Percentiles rank a stretch among this genome's conserved stretches.
Evolutionary conservation across 1,140 invertebrate species (phyloP).

Genomic region (Laodelphax striatellus): DNA sequence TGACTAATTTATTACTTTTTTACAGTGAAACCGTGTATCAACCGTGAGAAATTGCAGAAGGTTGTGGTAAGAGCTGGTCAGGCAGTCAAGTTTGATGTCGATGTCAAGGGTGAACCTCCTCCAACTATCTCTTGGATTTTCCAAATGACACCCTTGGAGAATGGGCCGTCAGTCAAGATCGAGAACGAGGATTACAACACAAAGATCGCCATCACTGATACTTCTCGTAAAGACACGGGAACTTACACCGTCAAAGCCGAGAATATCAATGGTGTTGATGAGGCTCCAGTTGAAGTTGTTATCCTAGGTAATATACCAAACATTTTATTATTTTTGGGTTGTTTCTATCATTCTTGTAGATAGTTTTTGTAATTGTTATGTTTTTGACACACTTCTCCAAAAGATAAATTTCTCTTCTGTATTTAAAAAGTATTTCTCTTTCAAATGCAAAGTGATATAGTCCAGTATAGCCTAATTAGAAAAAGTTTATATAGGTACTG

Average conservation of each 20-base stretch:
- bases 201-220: slow-evolving; percentile 67
- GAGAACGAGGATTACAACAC: slow-evolving; percentile 92
- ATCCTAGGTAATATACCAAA: slow-evolving; percentile 55
- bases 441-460: too few relatives aligned
- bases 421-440: too few relatives aligned
- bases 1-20: slow-evolving; percentile 16
- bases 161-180: slow-evolving; percentile 50
- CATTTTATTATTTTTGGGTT: neutral
- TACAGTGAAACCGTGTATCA: slow-evolving; percentile 80
- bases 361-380: too few relatives aligned
- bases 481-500: too few relatives aligned
- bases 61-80: slow-evolving; percentile 84
- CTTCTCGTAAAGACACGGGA: slow-evolving; percentile 72
- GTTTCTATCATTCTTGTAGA: too few relatives aligned
- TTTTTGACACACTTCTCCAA: too few relatives aligned
- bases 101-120: slow-evolving; percentile 90
- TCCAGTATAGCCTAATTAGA: too few relatives aligned
- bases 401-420: too few relatives aligned
- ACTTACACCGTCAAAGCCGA: slow-evolving; percentile 84
- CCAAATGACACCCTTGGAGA: slow-evolving; percentile 50
- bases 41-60: slow-evolving; percentile 82
- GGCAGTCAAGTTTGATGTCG: slow-evolving; percentile 82
- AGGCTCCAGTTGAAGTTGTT: slow-evolving; percentile 87
- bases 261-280: slow-evolving; percentile 86
- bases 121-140: slow-evolving; percentile 85